These are phyloP conservation scores for Podiceps cristatus DNA, from an alignment of 2,113 vertebrate species.

Conservation along the genomic window DNA sequence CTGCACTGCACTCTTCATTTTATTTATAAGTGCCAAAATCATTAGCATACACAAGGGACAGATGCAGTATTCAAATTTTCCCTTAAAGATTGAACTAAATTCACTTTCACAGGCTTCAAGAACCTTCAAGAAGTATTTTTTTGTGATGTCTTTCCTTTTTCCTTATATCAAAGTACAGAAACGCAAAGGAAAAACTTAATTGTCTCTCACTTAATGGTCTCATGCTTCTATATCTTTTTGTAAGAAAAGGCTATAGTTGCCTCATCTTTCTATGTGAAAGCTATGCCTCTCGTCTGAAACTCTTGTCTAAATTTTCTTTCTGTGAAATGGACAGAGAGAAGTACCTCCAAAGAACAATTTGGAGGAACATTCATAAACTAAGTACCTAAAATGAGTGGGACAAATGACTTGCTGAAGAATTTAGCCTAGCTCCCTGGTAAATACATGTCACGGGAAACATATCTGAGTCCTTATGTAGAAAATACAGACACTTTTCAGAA, in stretches of 20 bases:
- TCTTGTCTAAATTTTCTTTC: neutral
- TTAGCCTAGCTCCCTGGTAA: neutral
- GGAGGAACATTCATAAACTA: neutral
- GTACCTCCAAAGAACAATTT: neutral
- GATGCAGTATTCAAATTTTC: conserved; percentile 26
- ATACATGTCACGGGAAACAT: neutral
- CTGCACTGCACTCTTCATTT: conserved; percentile 42
- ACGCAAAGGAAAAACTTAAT: neutral
- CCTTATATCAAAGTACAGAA: neutral
- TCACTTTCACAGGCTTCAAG: neutral
- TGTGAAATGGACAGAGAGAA: neutral
- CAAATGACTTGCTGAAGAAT: neutral
- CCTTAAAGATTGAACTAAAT: neutral
- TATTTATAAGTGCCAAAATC: conserved; percentile 54
- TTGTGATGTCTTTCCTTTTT: neutral
- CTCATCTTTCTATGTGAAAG: neutral
- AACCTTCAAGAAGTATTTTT: neutral
- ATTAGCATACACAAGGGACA: conserved; percentile 32
- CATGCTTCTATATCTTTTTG: neutral
- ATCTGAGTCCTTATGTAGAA: neutral
- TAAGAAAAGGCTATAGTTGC: neutral
- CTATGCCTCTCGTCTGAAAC: neutral
- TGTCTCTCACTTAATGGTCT: neutral
- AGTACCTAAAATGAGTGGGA: neutral
- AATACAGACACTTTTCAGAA: neutral